These are phyloP conservation scores for Carduelis carduelis DNA, from an alignment of 2,797 vertebrate species.

Conservation along the genomic window DNA sequence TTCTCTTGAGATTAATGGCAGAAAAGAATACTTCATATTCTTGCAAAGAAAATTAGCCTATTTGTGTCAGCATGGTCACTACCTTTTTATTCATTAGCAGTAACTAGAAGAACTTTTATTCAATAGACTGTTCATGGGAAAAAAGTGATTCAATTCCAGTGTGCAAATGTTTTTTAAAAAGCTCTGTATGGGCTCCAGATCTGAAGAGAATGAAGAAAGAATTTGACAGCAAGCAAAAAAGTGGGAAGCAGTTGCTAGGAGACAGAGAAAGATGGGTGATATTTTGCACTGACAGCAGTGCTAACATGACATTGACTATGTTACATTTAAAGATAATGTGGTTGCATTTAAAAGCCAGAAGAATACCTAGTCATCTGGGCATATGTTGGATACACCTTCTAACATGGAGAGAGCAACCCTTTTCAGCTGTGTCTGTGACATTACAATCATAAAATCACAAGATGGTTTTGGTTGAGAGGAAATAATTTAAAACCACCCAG, in stretches of 20 bases:
- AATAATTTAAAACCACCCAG: background rate
- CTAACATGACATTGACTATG: background rate
- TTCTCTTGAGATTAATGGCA: background rate
- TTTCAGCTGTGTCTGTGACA: background rate
- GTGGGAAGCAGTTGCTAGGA: conserved; percentile 54
- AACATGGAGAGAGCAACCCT: background rate
- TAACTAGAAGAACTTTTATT: background rate
- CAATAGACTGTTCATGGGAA: background rate
- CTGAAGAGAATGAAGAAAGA: background rate
- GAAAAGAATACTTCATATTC: background rate
- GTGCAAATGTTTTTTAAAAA: background rate
- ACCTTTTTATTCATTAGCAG: background rate
- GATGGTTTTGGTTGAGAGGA: background rate
- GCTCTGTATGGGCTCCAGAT: background rate
- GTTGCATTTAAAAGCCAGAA: background rate
- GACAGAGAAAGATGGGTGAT: background rate
- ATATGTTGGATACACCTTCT: background rate
- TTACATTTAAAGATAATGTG: background rate
- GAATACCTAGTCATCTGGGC: background rate
- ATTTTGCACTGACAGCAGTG: background rate
- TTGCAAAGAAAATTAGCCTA: background rate
- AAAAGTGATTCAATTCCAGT: background rate
- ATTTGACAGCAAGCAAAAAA: conserved; percentile 28
- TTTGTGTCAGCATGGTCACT: background rate
- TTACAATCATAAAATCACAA: background rate